Conservation (phyloP, 2,888 invertebrate genomes). For the Drosophila fulvimacula region DNA sequence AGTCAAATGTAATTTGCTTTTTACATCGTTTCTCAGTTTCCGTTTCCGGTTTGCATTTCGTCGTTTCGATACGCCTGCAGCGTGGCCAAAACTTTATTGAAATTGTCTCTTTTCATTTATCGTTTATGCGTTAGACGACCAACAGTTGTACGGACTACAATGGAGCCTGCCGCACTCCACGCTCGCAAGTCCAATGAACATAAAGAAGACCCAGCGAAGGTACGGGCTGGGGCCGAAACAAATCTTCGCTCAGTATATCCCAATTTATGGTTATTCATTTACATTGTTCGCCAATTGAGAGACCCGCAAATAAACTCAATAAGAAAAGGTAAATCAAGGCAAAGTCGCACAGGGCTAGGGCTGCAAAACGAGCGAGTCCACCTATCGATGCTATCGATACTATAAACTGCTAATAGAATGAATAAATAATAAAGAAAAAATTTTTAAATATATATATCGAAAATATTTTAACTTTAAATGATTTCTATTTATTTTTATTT, state of each 20-base stretch:
- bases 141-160: slow-evolving; percentile 8
- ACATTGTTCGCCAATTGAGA: slow-evolving; percentile 43
- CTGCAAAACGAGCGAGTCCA: too few relatives aligned
- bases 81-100: slow-evolving; percentile 71
- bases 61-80: slow-evolving; percentile 49
- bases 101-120: slow-evolving; percentile 76
- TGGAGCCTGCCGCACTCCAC: background rate
- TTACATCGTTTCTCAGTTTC: slow-evolving; percentile 70
- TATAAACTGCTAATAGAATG: too few relatives aligned
- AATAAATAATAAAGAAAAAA: too few relatives aligned
- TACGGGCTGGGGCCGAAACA: slow-evolving; percentile 19
- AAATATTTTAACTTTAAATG: too few relatives aligned
- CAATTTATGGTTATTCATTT: slow-evolving; percentile 60
- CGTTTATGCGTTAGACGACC: slow-evolving; percentile 61
- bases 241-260: slow-evolving; percentile 52
- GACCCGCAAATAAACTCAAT: slow-evolving; percentile 35
- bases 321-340: slow-evolving; percentile 8
- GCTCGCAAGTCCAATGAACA: slow-evolving; percentile 16
- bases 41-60: slow-evolving; percentile 68
- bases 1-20: slow-evolving; percentile 72
- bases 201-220: slow-evolving; percentile 8
- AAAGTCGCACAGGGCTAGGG: too few relatives aligned
- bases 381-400: too few relatives aligned
- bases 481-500: too few relatives aligned
- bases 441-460: too few relatives aligned